Evolutionary conservation across 2,113 vertebrate species (phyloP), one percentile per base, ranked within the genome.

Genomic region (Cottus gobio): DNA sequence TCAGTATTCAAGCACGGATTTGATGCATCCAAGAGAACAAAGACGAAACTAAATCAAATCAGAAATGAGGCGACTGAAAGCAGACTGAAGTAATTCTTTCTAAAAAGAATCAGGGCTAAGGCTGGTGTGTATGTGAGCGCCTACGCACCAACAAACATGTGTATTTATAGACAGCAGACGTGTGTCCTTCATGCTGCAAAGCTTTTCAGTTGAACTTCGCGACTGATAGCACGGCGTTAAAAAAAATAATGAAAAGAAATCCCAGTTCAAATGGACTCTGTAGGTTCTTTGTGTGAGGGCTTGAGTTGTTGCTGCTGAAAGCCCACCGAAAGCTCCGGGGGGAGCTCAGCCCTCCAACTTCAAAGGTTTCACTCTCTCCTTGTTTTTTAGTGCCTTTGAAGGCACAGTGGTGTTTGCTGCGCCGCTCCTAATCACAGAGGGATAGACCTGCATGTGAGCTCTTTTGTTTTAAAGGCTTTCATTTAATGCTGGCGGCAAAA

Each of bases 321-420:
- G 74, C 82, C 52, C 69, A 77, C 48, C 52, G 37, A 70, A 81
- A 65, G 75, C 82, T 89, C 79, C 67, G 63, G 74, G 54, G 82
- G 87, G 84, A 63, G 76, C 77, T 75, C 70, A 84, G 75, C 46
- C 54, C 76, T 83, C 74, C 50, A 26, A 81, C 88, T 90, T 91
- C 85, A 92, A 84, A 92, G 80, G 30, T 80, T 90, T 89, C 65
- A 31, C 80, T 83, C 34, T 84, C 68, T 71, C 71, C 85, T 87
- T 82, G 61, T 79, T 77, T 74, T 78, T 77, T 46, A 42, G 64
- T 26, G 58, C 71, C 85, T 91, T 88, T 90, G 86, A 90, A 84
- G 88, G 86, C 86, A 70, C 78, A 68, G 75, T 68, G 71, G 69
- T 70, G 85, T 86, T 82, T 86, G 84, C 66, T 36, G 82, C 66